Evolutionary conservation across 1,140 invertebrate species (phyloP), one percentile per base, ranked within the genome.

Genomic region (Calosoma granatense): DNA sequence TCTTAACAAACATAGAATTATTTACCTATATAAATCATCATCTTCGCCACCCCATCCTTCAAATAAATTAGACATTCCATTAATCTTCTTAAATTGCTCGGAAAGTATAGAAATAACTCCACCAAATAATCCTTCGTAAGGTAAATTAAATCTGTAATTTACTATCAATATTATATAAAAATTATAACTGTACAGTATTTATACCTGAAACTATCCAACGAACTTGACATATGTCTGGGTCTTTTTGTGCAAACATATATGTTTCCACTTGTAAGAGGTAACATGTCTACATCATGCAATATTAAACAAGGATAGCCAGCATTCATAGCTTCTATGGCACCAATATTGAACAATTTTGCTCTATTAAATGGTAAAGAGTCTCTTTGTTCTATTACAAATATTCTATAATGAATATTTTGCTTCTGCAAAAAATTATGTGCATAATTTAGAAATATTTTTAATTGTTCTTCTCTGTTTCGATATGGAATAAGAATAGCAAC

Each of bases 221-320:
- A 91, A 0, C 90, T 90, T 52, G 91, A 92, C 87, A 98, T 89
- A 67, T 97, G 94, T 36, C 93, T 77, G 0, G 95, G 95, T 60
- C 81, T 77, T 60, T 81, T 77, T 1, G 90, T 86, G 70, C 96
- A 98, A 14, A 86, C 88, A 75, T 98, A 98, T 51, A 96, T 80
- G 74, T 97, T 97, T 1, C 86, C 81, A 56, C 83, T 81, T 73
- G 90, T 90, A 61, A 96, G 79, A 11, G 95, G 95, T 56, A 98
- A 78, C 17, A 98, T 73, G 76, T 98, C 94, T 41, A 98, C 89
- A 70, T 98, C 94, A 73, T 97, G 94, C 65, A 98, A 88, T 53
- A 98, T 85, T 51, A 96, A 83, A 68, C 96, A 98, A 20, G 90
- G 83, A 72, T 84, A 92, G 51, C 83, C 80, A 51, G 76, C 72